Base-by-base conservation (phyloP, 2,113 vertebrate genomes). In the Motacilla tschutschensis region DNA sequence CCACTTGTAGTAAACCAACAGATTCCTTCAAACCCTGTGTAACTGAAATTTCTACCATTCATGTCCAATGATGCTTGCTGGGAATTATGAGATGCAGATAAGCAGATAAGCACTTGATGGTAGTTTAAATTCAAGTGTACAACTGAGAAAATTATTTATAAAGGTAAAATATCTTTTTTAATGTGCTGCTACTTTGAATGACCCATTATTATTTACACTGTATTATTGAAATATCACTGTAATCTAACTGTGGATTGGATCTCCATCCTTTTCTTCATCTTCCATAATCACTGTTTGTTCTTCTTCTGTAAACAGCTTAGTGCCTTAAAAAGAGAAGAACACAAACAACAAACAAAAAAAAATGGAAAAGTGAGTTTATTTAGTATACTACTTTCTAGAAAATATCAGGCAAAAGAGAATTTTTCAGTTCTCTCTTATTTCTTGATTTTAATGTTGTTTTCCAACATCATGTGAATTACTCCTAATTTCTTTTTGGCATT, bases 241-340 rank as follows among this genome's bases (percentile, higher is more conserved):
- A 71, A 55, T 87, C 76, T 96, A 97, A 90, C 93, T 93, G 91
- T 78, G 65, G 74, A 91, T 91, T 90, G 83, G 90, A 40, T 97
- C 96, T 90, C 94, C 93, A 50, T 98, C 97, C 85, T 97, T 98
- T 90, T 99, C 98, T n/a, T 98, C 98, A 58, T 98, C 98, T 95
- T 99, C 98, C 90, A 95, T 65, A 93, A 98, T 97, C 92, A 97
- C 96, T 83, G 95, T 93, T 79, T 96, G 94, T 69, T 94, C 96
- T 91, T 98, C 97, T 5, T 96, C 96, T 90, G 93, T 97, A 89
- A 98, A 94, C 87, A 97, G 83, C 62, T 94, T 97, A 83, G 97
- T 95, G 59, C 98, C 98, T 99, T 92, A 33, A 94, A 96, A 95
- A 88, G 67, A 94, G 71, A 84, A 67, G 70, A 90, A 69, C 29